A percentile compares a stretch with the other conserved stretches of the same genome.
phyloP scores from a whole-genome alignment of 2,797 vertebrate species.

The Sebastes vulpes region DNA sequence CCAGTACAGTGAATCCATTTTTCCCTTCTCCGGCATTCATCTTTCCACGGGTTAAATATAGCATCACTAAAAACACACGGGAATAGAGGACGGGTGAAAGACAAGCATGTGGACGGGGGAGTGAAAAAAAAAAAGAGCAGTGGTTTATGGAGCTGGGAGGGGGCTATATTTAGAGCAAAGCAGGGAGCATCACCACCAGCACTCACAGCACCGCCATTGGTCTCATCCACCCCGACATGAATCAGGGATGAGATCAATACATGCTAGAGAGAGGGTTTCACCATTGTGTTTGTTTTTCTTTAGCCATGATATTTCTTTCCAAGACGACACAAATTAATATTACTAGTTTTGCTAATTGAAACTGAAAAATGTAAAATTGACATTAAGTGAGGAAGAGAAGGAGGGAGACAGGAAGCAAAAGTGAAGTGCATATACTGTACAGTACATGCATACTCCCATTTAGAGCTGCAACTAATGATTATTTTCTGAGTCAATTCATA shows the following conservation, averaged over 20 bases:
- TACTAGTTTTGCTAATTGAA: not conserved
- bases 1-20: conserved; percentile 56
- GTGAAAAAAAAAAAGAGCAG: conserved; percentile 4
- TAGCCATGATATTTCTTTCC: not conserved
- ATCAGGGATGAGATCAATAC: conserved; percentile 41
- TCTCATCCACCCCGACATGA: conserved; percentile 10
- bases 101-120: conserved; percentile 55
- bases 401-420: not conserved
- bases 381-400: not conserved
- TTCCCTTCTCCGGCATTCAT: conserved; percentile 44
- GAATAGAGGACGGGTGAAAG: conserved; percentile 81
- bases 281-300: not conserved
- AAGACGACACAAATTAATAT: not conserved
- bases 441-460: too few relatives aligned
- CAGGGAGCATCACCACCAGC: conserved; percentile 36
- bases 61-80: conserved; percentile 59
- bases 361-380: not conserved
- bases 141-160: conserved; percentile 52
- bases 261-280: not conserved
- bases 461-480: not conserved
- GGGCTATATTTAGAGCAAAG: conserved; percentile 60
- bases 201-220: conserved; percentile 9
- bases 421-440: not conserved
- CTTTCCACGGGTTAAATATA: conserved; percentile 79
- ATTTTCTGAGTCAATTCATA: not conserved